A percentile compares a stretch with the other conserved stretches of the same genome.
phyloP scores from a whole-genome alignment of 2,113 vertebrate genomes.

The Mandrillus leucophaeus region DNA sequence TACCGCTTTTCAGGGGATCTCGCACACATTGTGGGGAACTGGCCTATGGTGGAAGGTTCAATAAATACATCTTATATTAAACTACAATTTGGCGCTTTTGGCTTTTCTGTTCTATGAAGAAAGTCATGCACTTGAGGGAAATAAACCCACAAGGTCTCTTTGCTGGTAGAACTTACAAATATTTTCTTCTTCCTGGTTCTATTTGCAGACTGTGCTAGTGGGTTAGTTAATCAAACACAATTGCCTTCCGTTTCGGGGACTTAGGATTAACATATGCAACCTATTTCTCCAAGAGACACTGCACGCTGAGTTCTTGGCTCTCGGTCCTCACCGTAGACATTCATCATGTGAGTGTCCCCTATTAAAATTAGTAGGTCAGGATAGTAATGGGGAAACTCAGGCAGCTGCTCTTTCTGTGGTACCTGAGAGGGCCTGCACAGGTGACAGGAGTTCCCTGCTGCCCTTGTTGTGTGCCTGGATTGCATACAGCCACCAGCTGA shows the following conservation, averaged over 20 bases:
- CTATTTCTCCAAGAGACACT: slow-evolving; percentile 27
- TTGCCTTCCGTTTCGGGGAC: not conserved
- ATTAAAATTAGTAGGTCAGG: not conserved
- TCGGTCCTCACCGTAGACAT: not conserved
- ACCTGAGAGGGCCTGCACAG: not conserved
- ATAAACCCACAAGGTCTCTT: slow-evolving; percentile 19
- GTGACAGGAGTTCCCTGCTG: not conserved
- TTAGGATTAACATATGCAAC: not conserved
- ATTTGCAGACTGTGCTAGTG: not conserved
- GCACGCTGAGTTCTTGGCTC: not conserved
- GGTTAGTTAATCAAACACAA: slow-evolving; percentile 35
- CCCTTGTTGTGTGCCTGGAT: fast-evolving
- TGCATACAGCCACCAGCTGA: not conserved
- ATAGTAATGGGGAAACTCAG: not conserved
- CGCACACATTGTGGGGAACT: fast-evolving
- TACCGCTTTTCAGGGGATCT: fast-evolving
- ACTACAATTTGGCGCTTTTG: not conserved
- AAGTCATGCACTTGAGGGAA: not conserved
- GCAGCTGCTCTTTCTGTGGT: not conserved
- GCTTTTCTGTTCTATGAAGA: not conserved
- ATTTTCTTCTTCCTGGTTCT: not conserved
- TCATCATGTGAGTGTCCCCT: not conserved
- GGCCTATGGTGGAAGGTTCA: not conserved
- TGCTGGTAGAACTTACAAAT: not conserved
- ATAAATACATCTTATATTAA: not conserved